Conservation (phyloP, 2,113 vertebrate genomes). For the Psilopsiagon aymara region DNA sequence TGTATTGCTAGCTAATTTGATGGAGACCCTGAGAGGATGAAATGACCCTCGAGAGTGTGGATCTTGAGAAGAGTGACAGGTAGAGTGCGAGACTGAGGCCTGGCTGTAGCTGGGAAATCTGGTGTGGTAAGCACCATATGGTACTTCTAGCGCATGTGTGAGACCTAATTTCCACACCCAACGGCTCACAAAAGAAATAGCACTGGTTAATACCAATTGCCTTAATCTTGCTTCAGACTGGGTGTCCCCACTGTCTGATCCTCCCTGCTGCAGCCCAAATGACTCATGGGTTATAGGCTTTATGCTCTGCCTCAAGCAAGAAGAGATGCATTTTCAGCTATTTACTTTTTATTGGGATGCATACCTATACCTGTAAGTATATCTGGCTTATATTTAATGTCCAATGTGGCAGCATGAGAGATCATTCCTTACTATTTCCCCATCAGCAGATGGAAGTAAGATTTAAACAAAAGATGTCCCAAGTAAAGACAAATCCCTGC, state of each 20-base stretch:
- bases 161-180: constrained; percentile 65
- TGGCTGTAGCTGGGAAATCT: constrained; percentile 67
- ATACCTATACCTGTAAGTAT: too few species aligned
- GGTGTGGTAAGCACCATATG: constrained; percentile 56
- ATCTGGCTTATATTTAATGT: not conserved
- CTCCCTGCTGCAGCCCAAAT: not conserved
- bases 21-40: not conserved
- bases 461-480: not conserved
- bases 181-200: constrained; percentile 43
- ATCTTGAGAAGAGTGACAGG: constrained; percentile 56
- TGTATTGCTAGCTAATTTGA: constrained; percentile 2
- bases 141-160: not conserved
- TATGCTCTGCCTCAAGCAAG: not conserved
- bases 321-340: not conserved
- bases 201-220: constrained; percentile 27
- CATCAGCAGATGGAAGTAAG: not conserved
- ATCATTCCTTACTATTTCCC: not conserved
- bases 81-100: constrained; percentile 68
- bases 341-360: not conserved
- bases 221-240: not conserved
- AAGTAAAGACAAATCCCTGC: not conserved
- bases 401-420: not conserved
- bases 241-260: constrained; percentile 41
- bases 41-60: constrained; percentile 23
- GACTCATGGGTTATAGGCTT: not conserved